Evolutionary conservation across 2,888 invertebrate species (phyloP), one percentile per base, ranked within the genome.

Genomic region (Sesamia inferens): DNA sequence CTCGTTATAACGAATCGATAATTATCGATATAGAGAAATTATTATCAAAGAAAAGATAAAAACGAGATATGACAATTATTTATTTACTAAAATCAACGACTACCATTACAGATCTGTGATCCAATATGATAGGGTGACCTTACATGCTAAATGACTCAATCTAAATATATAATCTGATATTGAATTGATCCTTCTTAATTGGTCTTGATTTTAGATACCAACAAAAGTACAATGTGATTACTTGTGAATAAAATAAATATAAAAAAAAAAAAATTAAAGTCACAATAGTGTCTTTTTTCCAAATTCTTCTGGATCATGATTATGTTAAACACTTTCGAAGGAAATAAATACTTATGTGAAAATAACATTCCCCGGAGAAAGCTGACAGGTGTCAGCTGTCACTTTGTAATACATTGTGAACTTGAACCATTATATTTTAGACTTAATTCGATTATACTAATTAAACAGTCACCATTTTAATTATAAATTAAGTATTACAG

Each of bases 11-110:
- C n/a, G n/a, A n/a, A n/a, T n/a, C n/a, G n/a, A n/a, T n/a, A n/a
- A n/a, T n/a, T n/a, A n/a, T n/a, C n/a, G n/a, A 31, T 31, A 2
- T 31, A 31, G 31, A 31, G 31, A 31, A 31, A 68, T 54, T 8
- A 59, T 47, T 75, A 67, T 58, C 58, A 59, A 42, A 51, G 16
- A 39, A 14, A 19, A n/a, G 13, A 75, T 76, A 54, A 19, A 42
- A 76, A 42, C n/a, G 14, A 76, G 76, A 68, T 68, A 74, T 16
- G 24, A 61, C n/a, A 68, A 2, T 31, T 31, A 31, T 31, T 31
- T 31, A 31, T 31, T 31, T 31, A 31, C 31, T 31, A 31, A 31
- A 31, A 31, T 31, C 31, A 31, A 31, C 31, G 31, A 31, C 31
- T 31, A 31, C 3, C 31, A 31, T 31, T 31, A 31, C 39, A 31